Base-by-base conservation (phyloP, 2,113 vertebrate genomes). In the Pionites leucogaster region DNA sequence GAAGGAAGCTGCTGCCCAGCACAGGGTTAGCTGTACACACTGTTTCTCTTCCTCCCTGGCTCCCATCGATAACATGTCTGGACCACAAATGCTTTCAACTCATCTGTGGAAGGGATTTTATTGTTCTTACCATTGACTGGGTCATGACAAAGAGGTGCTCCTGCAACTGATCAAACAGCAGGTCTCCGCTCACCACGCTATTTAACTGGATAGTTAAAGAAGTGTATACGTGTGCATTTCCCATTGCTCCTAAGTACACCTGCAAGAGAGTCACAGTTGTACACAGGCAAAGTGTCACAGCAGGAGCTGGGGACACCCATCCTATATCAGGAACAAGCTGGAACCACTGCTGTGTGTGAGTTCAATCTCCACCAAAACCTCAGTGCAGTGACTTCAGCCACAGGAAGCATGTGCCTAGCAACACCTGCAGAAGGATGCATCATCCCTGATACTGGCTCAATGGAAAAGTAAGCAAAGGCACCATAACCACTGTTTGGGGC, bases 101-200 rank as follows among this genome's bases (percentile, higher is more conserved):
- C 27, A 37, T 41, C 31, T 19, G 35, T 47, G 52, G 27, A 80
- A 87, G 62, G 29, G 37, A 55, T n/a, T 57, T 53, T 41, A 28
- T 52, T 67, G 44, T 13, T 97, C 96, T 98, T 96, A 99, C 99
- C 98, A 97, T 98, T 91, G 97, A 98, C 79, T 97, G 98, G 37
- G 99, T 99, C 99, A 99, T 99, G 95, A 99, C 98, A 78, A 99
- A 99, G 47, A 99, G 98, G 82, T 99, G 97, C 82, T 99, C 98
- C 65, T 99, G 98, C 6, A 88, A 62, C 93, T 98, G 98, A 97
- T 99, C 99, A 37, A 99, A 99, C 37, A 98, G 96, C 42, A 99
- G 98, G 95, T 99, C 99, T 52, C 98, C 98, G 79, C 97, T 99
- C 95, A 99, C 99, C 6, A 98, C 87, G 28, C 98, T 93, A 18